phyloP scores from a whole-genome alignment of 2,797 vertebrate species.

The Benthosema pterotum region DNA sequence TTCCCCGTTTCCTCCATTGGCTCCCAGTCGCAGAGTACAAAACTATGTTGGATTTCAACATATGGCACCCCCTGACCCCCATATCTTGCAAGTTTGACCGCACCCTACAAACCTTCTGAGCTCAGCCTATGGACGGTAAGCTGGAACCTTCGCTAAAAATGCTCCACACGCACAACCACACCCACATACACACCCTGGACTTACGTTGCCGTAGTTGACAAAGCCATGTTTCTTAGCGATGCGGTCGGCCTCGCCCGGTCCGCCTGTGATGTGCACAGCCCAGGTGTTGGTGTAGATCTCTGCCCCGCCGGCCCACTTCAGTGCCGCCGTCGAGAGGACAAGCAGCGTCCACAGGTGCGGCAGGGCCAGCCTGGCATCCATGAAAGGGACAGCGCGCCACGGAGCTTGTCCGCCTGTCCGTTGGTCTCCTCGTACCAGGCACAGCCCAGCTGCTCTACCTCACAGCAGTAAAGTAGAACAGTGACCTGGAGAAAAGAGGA shows the following conservation, averaged over 20 bases:
- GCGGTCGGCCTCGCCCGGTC: slow-evolving; percentile 83
- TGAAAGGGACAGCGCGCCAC: slow-evolving; percentile 78
- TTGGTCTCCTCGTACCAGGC: slow-evolving; percentile 57
- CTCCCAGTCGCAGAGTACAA: too few species aligned
- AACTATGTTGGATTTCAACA: too few species aligned
- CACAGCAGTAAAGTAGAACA: slow-evolving; percentile 65
- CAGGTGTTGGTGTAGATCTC: slow-evolving; percentile 93
- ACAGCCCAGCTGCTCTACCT: slow-evolving; percentile 56
- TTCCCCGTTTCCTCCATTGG: too few species aligned
- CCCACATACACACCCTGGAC: slow-evolving; percentile 44
- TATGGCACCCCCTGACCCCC: too few species aligned
- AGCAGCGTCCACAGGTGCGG: slow-evolving; percentile 84
- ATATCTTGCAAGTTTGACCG: too few species aligned
- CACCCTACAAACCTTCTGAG: too few species aligned
- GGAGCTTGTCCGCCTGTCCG: slow-evolving; percentile 40
- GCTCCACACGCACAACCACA: neutral
- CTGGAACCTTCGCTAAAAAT: too few species aligned
- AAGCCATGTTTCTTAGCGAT: slow-evolving; percentile 91
- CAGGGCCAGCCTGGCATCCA: slow-evolving; percentile 90
- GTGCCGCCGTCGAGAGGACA: slow-evolving; percentile 76
- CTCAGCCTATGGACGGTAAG: too few species aligned
- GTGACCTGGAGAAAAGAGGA: slow-evolving; percentile 74
- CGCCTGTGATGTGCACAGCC: slow-evolving; percentile 89
- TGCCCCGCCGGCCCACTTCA: slow-evolving; percentile 61
- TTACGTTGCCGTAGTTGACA: slow-evolving; percentile 89